These are phyloP conservation scores for Drosophila persimilis DNA, from an alignment of 1,140 invertebrate genomes.

Conservation along the genomic window DNA sequence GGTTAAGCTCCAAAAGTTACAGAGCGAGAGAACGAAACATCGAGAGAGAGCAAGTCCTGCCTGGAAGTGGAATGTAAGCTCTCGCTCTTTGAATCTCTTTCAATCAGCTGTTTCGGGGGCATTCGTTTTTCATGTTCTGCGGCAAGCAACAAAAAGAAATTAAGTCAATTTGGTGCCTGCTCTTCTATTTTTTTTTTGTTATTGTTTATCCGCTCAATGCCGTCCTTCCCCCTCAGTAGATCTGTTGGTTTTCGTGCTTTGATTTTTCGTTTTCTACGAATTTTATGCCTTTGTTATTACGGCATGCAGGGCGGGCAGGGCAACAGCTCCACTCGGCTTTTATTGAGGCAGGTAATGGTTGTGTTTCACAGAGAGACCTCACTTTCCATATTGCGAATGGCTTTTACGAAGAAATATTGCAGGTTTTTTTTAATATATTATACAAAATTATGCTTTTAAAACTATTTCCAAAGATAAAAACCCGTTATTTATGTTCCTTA, in stretches of 20 bases:
- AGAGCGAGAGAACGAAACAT: slow-evolving; percentile 1
- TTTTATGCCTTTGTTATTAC: slow-evolving; percentile 48
- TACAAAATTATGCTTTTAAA: not conserved
- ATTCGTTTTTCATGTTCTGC: no score
- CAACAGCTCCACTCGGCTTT: slow-evolving; percentile 23
- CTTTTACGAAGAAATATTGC: no score
- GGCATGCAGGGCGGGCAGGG: slow-evolving; percentile 16
- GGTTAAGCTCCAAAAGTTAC: slow-evolving; percentile 52
- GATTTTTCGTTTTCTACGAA: slow-evolving; percentile 40
- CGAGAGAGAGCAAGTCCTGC: not conserved
- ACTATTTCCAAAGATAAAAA: no score
- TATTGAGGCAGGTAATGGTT: slow-evolving; percentile 65
- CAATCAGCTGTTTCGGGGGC: slow-evolving; percentile 52
- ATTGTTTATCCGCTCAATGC: not conserved
- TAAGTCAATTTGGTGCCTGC: slow-evolving; percentile 48
- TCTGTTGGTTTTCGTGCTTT: slow-evolving; percentile 16
- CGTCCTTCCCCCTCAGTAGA: not conserved
- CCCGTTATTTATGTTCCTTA: no score
- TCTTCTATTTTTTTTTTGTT: slow-evolving; percentile 14
- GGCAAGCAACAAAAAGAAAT: slow-evolving; percentile 44
- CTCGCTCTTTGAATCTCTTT: slow-evolving; percentile 17
- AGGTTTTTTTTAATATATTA: no score
- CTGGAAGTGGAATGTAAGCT: slow-evolving; percentile 68
- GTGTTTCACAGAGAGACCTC: slow-evolving; percentile 14
- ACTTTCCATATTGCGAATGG: no score